Conservation (phyloP, 2,888 invertebrate genomes). For the Amblyteles armatorius region DNA sequence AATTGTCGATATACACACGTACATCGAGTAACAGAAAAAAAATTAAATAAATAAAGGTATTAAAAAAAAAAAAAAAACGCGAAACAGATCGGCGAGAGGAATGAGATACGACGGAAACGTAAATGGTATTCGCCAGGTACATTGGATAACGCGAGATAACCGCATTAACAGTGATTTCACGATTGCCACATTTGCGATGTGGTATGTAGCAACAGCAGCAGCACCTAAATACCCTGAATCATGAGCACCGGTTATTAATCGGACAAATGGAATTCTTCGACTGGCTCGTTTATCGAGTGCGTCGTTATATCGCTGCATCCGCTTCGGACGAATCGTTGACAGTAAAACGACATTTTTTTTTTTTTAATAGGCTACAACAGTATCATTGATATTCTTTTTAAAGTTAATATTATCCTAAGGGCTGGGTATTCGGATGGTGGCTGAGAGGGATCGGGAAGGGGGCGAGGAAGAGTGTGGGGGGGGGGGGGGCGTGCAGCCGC, state of each 20-base stretch:
- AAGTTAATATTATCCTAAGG: conserved; percentile 28
- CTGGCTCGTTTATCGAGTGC: conserved; percentile 10
- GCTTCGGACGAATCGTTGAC: conserved; percentile 55
- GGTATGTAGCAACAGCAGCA: neutral
- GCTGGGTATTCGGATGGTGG: neutral
- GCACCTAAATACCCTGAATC: conserved; percentile 55
- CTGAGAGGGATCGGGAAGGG: conserved; percentile 14
- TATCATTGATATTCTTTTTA: conserved; percentile 28
- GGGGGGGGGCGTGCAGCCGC: neutral
- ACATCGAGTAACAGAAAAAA: neutral
- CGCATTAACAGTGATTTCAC: conserved; percentile 12
- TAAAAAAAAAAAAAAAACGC: neutral
- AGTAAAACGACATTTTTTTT: conserved; percentile 33
- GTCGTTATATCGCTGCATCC: conserved; percentile 31
- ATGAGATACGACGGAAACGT: neutral
- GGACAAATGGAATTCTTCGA: conserved; percentile 32
- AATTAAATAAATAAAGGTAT: neutral
- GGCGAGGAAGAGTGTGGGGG: conserved; percentile 19
- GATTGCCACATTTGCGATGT: conserved; percentile 12
- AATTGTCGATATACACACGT: neutral
- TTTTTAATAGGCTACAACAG: conserved; percentile 29
- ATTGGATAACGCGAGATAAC: conserved; percentile 2
- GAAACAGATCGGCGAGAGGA: neutral
- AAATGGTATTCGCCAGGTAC: conserved; percentile 4
- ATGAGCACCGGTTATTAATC: conserved; percentile 47